These are phyloP conservation scores for Polyploca ridens DNA, from an alignment of 2,888 invertebrate species.

Conservation along the genomic window DNA sequence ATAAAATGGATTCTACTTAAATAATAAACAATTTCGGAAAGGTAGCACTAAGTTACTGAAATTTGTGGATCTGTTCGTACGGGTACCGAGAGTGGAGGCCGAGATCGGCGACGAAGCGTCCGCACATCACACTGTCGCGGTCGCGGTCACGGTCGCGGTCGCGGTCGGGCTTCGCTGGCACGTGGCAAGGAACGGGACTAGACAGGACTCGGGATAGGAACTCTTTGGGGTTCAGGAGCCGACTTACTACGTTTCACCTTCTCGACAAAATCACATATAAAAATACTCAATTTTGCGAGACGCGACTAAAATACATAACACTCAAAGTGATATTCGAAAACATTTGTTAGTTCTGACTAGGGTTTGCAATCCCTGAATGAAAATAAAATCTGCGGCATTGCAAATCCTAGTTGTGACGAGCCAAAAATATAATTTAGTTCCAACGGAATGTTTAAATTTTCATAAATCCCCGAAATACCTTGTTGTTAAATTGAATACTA, in stretches of 20 bases:
- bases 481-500: conserved; percentile 62
- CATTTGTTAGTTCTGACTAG: conserved; percentile 17
- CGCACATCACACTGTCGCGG: conserved; percentile 41
- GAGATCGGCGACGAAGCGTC: conserved; percentile 36
- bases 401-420: conserved; percentile 47
- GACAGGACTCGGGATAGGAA: conserved; percentile 76
- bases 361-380: background rate
- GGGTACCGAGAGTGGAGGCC: conserved; percentile 54
- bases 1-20: conserved; percentile 74
- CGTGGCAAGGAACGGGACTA: conserved; percentile 79
- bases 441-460: conserved; percentile 76
- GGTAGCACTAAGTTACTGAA: conserved; percentile 52
- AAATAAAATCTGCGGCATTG: background rate
- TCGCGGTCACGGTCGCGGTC: background rate
- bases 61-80: conserved; percentile 44
- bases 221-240: conserved; percentile 60
- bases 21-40: conserved; percentile 60
- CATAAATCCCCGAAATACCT: conserved; percentile 68
- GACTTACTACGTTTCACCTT: conserved; percentile 39
- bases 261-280: conserved; percentile 39
- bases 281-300: conserved; percentile 45
- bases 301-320: conserved; percentile 38
- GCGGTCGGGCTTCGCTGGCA: conserved; percentile 74
- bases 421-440: conserved; percentile 64
- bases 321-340: conserved; percentile 18